Evolutionary conservation across 2,888 invertebrate species (phyloP).

Genomic region (Podabrus alpinus): DNA sequence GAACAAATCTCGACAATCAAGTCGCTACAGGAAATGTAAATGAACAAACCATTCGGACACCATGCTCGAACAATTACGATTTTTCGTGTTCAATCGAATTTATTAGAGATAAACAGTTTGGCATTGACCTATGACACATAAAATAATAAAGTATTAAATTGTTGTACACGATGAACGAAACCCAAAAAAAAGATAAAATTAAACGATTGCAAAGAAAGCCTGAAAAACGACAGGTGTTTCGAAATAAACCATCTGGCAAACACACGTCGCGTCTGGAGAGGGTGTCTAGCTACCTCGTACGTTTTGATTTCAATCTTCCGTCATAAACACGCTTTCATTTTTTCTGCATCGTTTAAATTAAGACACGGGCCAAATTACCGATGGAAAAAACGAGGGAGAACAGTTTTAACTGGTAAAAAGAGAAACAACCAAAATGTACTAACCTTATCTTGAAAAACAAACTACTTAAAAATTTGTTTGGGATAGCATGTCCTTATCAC

Average conservation of each 20-base stretch:
- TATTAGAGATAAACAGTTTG: conserved; percentile 13
- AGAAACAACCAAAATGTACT: not conserved
- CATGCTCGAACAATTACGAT: conserved; percentile 6
- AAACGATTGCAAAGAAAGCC: not conserved
- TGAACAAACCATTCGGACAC: not conserved
- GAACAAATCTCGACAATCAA: not conserved
- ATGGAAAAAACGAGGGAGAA: not conserved
- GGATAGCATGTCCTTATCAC: not conserved
- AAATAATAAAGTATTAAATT: conserved; percentile 6
- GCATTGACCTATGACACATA: conserved; percentile 19
- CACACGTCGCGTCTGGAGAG: conserved; percentile 25
- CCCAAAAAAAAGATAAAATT: not conserved
- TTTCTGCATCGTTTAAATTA: not conserved
- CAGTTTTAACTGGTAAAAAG: not conserved
- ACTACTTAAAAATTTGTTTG: not conserved
- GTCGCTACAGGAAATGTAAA: not conserved
- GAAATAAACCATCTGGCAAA: conserved; percentile 28
- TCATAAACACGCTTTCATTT: not conserved
- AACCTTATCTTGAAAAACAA: not conserved
- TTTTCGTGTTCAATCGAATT: not conserved
- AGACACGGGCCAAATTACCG: not conserved
- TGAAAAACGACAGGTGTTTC: conserved; percentile 26
- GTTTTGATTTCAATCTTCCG: conserved; percentile 1
- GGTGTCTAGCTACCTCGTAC: not conserved
- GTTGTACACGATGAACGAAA: not conserved